These are phyloP conservation scores for Thalassaphorura encarpata DNA, from an alignment of 1,140 invertebrate genomes.

Conservation along the genomic window DNA sequence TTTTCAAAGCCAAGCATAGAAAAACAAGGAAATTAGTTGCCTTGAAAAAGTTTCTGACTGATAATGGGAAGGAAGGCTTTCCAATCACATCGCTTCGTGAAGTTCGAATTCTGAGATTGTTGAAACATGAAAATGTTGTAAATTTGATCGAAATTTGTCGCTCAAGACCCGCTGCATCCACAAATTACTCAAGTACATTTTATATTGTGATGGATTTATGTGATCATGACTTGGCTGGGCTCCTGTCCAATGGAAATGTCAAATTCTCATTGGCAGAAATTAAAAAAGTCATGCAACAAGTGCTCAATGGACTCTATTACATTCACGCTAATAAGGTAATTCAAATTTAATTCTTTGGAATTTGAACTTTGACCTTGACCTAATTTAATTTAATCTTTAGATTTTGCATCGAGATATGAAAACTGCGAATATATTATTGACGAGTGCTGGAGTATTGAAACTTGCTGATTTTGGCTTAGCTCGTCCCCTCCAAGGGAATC, in stretches of 20 bases:
- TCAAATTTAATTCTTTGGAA: not conserved
- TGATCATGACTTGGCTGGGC: conserved; percentile 95
- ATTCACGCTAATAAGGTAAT: conserved; percentile 89
- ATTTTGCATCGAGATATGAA: conserved; percentile 96
- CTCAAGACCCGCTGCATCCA: conserved; percentile 74
- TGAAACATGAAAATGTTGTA: conserved; percentile 97
- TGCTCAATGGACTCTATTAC: conserved; percentile 92
- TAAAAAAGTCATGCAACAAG: conserved; percentile 96
- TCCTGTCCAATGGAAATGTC: conserved; percentile 90
- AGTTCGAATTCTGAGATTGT: conserved; percentile 94
- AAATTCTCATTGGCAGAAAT: conserved; percentile 96
- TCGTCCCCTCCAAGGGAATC: conserved; percentile 73
- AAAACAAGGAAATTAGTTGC: conserved; percentile 52
- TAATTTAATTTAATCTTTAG: conserved; percentile 27
- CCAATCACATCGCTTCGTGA: conserved; percentile 99
- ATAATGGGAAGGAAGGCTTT: conserved; percentile 99
- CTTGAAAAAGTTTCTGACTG: conserved; percentile 92
- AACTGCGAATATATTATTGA: conserved; percentile 96
- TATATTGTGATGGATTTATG: conserved; percentile 98
- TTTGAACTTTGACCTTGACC: not conserved
- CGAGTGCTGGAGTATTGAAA: conserved; percentile 88
- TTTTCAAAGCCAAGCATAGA: conserved; percentile 1
- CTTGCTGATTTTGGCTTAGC: conserved; percentile 88
- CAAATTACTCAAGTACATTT: conserved; percentile 86
- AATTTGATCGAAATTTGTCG: conserved; percentile 93